Evolutionary conservation across 1,140 invertebrate species (phyloP).

Genomic region (Lucilia sericata): DNA sequence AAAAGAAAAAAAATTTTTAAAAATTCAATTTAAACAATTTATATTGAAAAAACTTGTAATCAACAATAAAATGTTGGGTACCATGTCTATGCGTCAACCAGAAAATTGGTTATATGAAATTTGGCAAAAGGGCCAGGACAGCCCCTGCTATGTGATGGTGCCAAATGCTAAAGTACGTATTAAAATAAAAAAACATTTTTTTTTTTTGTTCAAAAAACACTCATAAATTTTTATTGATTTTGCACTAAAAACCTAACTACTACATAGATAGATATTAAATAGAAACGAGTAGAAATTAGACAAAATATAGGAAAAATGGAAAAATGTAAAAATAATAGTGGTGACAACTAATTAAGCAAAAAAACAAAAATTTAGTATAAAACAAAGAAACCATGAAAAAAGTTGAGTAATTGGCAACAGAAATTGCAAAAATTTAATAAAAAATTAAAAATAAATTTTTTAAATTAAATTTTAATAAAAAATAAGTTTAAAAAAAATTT

Average conservation of each 20-base stretch:
- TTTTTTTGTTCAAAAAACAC: neutral
- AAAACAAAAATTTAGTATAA: too few species aligned
- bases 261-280: neutral
- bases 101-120: conserved; percentile 75
- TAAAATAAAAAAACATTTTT: neutral
- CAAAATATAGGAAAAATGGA: neutral
- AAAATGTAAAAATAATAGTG: neutral
- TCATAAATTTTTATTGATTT: neutral
- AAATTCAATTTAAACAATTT: conserved; percentile 42
- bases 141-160: conserved; percentile 76
- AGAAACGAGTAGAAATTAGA: neutral
- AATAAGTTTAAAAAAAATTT: too few species aligned
- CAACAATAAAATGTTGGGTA: conserved; percentile 61
- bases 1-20: neutral
- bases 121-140: conserved; percentile 73
- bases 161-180: conserved; percentile 74
- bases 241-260: neutral
- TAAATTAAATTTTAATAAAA: too few species aligned
- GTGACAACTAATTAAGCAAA: too few species aligned
- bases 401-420: too few species aligned
- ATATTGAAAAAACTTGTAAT: conserved; percentile 35
- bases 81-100: conserved; percentile 65
- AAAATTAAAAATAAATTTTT: too few species aligned
- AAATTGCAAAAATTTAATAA: too few species aligned
- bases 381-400: too few species aligned